Evolutionary conservation across 1,140 invertebrate species (phyloP).

Genomic region (Cheumatopsyche charites): DNA sequence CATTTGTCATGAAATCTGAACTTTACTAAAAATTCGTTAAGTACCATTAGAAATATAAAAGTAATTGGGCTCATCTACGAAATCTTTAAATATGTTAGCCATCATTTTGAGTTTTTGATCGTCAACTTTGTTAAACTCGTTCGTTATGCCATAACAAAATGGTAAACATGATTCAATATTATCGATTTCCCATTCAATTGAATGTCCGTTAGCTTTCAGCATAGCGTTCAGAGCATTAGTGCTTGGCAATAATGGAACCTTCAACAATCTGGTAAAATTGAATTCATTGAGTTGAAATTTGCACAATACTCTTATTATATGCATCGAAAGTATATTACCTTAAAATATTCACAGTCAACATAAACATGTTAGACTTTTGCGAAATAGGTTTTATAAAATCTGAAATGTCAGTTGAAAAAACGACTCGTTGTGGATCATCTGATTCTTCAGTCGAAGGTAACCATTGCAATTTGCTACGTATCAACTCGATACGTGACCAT

Average conservation of each 20-base stretch:
- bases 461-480: constrained; percentile 38
- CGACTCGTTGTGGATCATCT: constrained; percentile 45
- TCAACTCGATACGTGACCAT: constrained; percentile 40
- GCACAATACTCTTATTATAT: not conserved
- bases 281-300: not conserved
- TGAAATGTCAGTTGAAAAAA: constrained; percentile 43
- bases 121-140: constrained; percentile 28
- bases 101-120: constrained; percentile 35
- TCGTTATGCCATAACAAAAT: constrained; percentile 36
- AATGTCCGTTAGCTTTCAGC: constrained; percentile 24
- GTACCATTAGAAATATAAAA: constrained; percentile 26
- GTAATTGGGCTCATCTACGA: constrained; percentile 44
- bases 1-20: not conserved
- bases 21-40: not conserved
- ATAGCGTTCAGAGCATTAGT: constrained; percentile 12
- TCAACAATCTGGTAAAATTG: constrained; percentile 39
- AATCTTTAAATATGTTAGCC: constrained; percentile 40
- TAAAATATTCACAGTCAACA: constrained; percentile 39
- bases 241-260: constrained; percentile 41
- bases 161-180: constrained; percentile 34
- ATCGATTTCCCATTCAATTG: constrained; percentile 44
- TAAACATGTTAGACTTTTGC: constrained; percentile 36
- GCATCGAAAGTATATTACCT: constrained; percentile 31
- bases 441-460: constrained; percentile 35
- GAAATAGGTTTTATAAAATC: constrained; percentile 46